phyloP scores from a whole-genome alignment of 2,888 invertebrate species.

The Penaeus monodon region DNA sequence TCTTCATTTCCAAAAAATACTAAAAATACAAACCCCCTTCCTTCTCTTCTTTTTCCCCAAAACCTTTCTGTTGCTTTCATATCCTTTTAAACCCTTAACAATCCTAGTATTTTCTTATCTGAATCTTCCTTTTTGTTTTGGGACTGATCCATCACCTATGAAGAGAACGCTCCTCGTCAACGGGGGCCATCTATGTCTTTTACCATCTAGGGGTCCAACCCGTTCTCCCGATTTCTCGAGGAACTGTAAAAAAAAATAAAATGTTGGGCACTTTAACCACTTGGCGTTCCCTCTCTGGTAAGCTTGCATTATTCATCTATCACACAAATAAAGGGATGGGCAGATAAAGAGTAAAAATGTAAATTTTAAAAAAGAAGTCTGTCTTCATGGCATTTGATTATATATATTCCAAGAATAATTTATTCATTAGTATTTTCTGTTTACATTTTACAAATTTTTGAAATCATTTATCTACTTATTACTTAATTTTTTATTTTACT shows the following conservation, averaged over 20 bases:
- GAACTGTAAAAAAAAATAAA: conserved; percentile 63
- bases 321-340: not conserved
- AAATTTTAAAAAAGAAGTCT: not conserved
- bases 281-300: not conserved
- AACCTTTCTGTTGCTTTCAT: conserved; percentile 28
- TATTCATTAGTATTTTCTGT: no score
- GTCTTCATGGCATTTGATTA: no score
- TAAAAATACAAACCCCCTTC: conserved; percentile 42
- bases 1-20: not conserved
- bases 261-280: not conserved
- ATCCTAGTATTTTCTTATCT: conserved; percentile 34
- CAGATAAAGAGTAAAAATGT: not conserved
- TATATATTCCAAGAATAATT: not conserved
- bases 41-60: conserved; percentile 39
- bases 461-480: no score
- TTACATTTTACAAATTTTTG: no score
- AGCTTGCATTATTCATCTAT: not conserved
- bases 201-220: conserved; percentile 89
- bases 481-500: no score
- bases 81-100: conserved; percentile 51
- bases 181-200: conserved; percentile 88
- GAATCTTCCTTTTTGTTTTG: conserved; percentile 71
- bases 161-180: conserved; percentile 79
- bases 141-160: conserved; percentile 81
- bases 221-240: conserved; percentile 89